A percentile compares a stretch with the other conserved stretches of the same genome.
These are phyloP conservation scores for Phylloscopus collybita DNA, from an alignment of 2,797 vertebrate genomes.

Conservation along the genomic window DNA sequence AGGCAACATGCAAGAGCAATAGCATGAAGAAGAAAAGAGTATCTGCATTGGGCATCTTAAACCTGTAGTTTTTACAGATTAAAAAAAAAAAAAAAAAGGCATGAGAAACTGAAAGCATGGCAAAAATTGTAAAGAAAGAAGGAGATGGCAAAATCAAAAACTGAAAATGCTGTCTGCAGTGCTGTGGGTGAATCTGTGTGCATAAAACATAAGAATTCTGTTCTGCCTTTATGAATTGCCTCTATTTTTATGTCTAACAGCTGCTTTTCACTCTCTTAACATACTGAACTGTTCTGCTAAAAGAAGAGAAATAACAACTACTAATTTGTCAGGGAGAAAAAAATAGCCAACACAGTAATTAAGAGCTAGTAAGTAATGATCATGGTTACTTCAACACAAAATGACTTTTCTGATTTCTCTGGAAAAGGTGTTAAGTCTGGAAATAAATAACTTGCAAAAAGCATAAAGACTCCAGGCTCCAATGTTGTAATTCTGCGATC, in stretches of 20 bases:
- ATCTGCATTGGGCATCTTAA: neutral
- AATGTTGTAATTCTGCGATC: fast-evolving
- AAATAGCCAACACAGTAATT: neutral
- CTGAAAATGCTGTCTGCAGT: neutral
- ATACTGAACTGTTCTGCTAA: neutral
- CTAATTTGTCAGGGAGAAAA: neutral
- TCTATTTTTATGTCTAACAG: slow-evolving; percentile 21
- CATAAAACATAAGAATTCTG: neutral
- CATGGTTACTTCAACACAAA: neutral
- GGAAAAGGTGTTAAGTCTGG: neutral
- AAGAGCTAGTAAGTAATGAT: neutral
- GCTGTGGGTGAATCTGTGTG: neutral
- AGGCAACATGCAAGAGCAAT: neutral
- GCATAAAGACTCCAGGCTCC: neutral
- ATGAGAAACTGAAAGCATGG: neutral
- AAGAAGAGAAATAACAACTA: neutral
- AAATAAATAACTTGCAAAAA: neutral
- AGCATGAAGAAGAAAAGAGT: neutral
- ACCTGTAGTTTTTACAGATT: neutral
- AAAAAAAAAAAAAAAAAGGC: neutral
- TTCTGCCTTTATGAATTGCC: neutral
- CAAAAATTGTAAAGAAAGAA: neutral
- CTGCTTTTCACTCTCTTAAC: neutral
- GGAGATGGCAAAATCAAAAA: neutral
- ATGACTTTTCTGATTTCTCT: neutral